These are phyloP conservation scores for Gnatocerus cornutus DNA, from an alignment of 2,888 invertebrate genomes.

Conservation along the genomic window DNA sequence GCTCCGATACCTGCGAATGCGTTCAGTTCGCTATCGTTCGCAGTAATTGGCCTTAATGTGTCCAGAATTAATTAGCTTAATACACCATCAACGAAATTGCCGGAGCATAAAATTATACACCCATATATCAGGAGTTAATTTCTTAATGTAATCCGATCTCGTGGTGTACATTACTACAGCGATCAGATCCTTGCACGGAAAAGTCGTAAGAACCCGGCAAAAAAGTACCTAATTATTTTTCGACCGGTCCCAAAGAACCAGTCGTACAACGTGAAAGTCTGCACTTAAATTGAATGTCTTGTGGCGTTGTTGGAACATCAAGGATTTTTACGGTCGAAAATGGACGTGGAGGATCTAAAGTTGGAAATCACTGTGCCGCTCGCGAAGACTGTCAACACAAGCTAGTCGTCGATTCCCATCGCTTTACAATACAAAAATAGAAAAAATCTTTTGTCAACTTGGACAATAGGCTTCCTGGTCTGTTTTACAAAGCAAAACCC, in stretches of 20 bases:
- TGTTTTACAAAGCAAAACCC: not conserved
- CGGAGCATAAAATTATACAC: conserved; percentile 50
- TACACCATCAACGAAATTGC: conserved; percentile 50
- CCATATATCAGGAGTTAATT: conserved; percentile 44
- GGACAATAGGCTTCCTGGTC: conserved; percentile 6
- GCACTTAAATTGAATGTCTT: conserved; percentile 28
- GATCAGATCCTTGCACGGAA: not conserved
- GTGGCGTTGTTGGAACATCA: conserved; percentile 1
- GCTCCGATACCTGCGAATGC: conserved; percentile 34
- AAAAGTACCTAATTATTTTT: conserved; percentile 35
- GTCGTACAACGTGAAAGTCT: conserved; percentile 24
- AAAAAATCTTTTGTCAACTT: conserved; percentile 5
- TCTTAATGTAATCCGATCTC: conserved; percentile 44
- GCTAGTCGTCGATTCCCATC: not conserved
- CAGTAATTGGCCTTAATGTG: conserved; percentile 48
- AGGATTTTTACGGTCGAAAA: conserved; percentile 3
- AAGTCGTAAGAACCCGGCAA: not conserved
- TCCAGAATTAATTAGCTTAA: conserved; percentile 51
- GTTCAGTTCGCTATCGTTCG: conserved; percentile 10
- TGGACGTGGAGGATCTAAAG: not conserved
- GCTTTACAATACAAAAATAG: not conserved
- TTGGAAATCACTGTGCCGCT: not conserved
- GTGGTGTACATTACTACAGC: conserved; percentile 7
- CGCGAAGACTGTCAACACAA: not conserved
- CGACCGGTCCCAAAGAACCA: conserved; percentile 29